Evolutionary conservation across 1,140 invertebrate genomes (phyloP).

Genomic region (Maniola jurtina): DNA sequence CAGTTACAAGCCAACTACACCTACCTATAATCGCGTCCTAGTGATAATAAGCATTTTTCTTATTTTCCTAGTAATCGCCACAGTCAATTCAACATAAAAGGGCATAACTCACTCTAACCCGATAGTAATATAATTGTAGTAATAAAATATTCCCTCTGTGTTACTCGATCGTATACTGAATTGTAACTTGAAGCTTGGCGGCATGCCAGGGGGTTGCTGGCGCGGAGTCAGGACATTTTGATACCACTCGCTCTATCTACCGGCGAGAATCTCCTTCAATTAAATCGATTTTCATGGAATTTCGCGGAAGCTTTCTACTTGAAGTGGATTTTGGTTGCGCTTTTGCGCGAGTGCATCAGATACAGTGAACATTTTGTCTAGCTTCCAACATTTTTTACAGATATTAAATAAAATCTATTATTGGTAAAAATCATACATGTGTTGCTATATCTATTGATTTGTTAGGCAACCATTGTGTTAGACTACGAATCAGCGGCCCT

Average conservation of each 20-base stretch:
- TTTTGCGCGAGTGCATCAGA: slow-evolving; percentile 14
- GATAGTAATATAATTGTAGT: slow-evolving; percentile 30
- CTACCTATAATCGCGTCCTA: too few species aligned
- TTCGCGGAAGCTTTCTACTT: slow-evolving; percentile 17
- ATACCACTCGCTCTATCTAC: slow-evolving; percentile 53
- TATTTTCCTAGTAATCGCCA: too few species aligned
- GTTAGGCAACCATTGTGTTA: too few species aligned
- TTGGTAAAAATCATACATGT: neutral
- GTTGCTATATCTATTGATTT: too few species aligned
- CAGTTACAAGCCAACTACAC: too few species aligned
- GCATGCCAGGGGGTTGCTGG: slow-evolving; percentile 62
- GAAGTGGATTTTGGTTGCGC: slow-evolving; percentile 17
- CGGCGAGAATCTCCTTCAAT: slow-evolving; percentile 41
- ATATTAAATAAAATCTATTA: neutral
- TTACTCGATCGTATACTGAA: slow-evolving; percentile 27
- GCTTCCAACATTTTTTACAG: neutral
- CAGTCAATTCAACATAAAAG: slow-evolving; percentile 1
- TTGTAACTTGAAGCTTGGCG: slow-evolving; percentile 46
- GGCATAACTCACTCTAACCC: slow-evolving; percentile 4
- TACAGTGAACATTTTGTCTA: neutral
- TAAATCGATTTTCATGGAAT: slow-evolving; percentile 41
- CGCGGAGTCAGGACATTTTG: slow-evolving; percentile 58
- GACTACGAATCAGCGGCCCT: too few species aligned
- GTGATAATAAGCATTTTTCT: too few species aligned
- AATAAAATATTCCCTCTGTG: slow-evolving; percentile 30